Conservation (phyloP, 2,797 vertebrate genomes). For the Trematomus bernacchii region DNA sequence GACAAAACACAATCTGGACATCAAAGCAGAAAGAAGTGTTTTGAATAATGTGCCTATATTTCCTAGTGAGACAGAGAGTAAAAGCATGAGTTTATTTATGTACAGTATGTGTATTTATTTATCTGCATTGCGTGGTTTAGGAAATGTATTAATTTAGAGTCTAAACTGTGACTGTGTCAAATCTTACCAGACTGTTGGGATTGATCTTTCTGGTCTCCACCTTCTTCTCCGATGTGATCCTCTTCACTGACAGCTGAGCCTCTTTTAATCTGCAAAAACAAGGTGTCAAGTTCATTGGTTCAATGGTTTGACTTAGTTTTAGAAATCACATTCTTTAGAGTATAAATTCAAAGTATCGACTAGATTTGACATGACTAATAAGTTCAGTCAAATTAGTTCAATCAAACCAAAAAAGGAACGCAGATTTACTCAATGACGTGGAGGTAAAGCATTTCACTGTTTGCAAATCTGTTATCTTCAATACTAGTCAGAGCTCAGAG, state of each 20-base stretch:
- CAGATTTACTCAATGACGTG: background rate
- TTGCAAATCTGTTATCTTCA: background rate
- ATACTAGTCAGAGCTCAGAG: too few relatives aligned
- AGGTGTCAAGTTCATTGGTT: background rate
- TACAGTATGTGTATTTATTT: background rate
- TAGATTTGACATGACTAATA: too few relatives aligned
- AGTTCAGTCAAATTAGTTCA: too few relatives aligned
- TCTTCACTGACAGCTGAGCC: conserved; percentile 92
- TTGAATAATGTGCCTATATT: background rate
- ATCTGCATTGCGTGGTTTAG: background rate
- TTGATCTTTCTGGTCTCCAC: conserved; percentile 95
- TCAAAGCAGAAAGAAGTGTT: background rate
- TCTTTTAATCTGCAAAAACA: conserved; percentile 88
- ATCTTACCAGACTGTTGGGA: conserved; percentile 92
- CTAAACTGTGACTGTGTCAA: background rate
- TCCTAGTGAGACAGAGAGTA: background rate
- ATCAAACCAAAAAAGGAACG: too few relatives aligned
- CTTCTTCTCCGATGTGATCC: conserved; percentile 94
- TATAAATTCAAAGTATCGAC: background rate
- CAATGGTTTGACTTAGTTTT: background rate
- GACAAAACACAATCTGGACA: background rate
- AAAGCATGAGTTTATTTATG: background rate
- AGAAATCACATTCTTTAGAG: background rate
- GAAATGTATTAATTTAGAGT: background rate
- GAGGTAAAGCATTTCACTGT: background rate